Conservation (phyloP, 2,113 vertebrate species). For the Chamaetylas fuelleborni region DNA sequence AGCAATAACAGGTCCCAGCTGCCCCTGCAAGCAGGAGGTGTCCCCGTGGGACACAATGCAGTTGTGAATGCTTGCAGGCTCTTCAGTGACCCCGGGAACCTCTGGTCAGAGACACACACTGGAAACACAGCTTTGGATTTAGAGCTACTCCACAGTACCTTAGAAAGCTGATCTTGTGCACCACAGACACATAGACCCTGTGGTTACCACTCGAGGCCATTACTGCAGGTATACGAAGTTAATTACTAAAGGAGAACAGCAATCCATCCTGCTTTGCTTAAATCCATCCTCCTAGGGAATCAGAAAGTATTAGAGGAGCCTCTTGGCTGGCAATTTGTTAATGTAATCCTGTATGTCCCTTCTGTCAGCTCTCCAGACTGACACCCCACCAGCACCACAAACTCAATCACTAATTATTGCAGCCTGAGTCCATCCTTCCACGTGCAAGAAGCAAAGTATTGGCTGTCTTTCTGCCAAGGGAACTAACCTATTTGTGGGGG, state of each 20-base stretch:
- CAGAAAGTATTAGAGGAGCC: not conserved
- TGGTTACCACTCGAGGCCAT: not conserved
- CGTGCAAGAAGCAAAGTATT: not conserved
- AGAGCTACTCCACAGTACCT: not conserved
- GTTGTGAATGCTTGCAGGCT: not conserved
- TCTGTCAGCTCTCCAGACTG: not conserved
- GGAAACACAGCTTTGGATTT: not conserved
- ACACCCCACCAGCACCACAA: not conserved
- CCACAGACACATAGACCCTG: not conserved
- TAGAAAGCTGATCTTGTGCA: not conserved
- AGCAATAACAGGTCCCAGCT: not conserved
- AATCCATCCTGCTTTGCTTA: not conserved
- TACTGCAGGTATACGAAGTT: not conserved
- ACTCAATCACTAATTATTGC: not conserved
- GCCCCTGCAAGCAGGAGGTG: not conserved
- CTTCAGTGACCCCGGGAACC: not conserved
- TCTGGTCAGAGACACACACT: not conserved
- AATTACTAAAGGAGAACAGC: not conserved
- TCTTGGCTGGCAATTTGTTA: not conserved
- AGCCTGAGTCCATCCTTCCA: not conserved
- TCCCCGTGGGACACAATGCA: rapidly evolving
- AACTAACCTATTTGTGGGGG: not conserved
- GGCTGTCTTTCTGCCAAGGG: not conserved
- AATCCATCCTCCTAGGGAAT: not conserved
- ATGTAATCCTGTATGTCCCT: not conserved